phyloP scores from a whole-genome alignment of 2,888 invertebrate species.

The Coleophora deauratella region DNA sequence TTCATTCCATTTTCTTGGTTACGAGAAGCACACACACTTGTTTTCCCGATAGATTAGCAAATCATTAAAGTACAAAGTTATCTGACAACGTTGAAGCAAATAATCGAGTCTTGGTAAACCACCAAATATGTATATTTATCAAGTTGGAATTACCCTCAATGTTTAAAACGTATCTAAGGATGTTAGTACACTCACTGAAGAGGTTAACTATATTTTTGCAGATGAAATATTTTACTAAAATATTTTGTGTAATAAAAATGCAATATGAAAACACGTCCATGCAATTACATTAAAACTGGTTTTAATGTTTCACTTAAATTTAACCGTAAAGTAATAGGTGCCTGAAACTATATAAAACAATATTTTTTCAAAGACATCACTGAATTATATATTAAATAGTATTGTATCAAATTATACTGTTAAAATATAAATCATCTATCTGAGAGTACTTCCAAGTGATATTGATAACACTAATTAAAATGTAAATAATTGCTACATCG shows the following conservation, averaged over 20 bases:
- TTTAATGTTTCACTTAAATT: slow-evolving; percentile 33
- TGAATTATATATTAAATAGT: slow-evolving; percentile 25
- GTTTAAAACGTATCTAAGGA: slow-evolving; percentile 20
- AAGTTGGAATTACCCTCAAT: not conserved
- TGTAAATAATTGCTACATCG: too few relatives aligned
- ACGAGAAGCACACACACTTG: slow-evolving; percentile 27
- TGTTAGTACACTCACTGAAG: slow-evolving; percentile 29
- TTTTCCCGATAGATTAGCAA: slow-evolving; percentile 33
- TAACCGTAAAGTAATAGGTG: slow-evolving; percentile 52
- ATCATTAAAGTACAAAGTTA: slow-evolving; percentile 65
- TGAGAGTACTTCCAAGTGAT: too few relatives aligned
- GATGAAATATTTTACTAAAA: slow-evolving; percentile 50
- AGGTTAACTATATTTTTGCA: slow-evolving; percentile 56
- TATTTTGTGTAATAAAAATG: slow-evolving; percentile 25
- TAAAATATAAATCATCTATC: slow-evolving; percentile 6
- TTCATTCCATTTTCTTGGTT: slow-evolving; percentile 49
- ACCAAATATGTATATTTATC: slow-evolving; percentile 1
- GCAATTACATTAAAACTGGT: slow-evolving; percentile 38
- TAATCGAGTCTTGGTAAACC: slow-evolving; percentile 33
- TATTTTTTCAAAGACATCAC: slow-evolving; percentile 56
- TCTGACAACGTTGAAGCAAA: slow-evolving; percentile 38
- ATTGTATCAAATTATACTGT: slow-evolving; percentile 21
- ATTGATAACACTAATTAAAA: too few relatives aligned
- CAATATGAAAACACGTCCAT: slow-evolving; percentile 53
- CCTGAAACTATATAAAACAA: slow-evolving; percentile 52